phyloP scores from a whole-genome alignment of 2,888 invertebrate genomes.

The Ptilodon capucinus region DNA sequence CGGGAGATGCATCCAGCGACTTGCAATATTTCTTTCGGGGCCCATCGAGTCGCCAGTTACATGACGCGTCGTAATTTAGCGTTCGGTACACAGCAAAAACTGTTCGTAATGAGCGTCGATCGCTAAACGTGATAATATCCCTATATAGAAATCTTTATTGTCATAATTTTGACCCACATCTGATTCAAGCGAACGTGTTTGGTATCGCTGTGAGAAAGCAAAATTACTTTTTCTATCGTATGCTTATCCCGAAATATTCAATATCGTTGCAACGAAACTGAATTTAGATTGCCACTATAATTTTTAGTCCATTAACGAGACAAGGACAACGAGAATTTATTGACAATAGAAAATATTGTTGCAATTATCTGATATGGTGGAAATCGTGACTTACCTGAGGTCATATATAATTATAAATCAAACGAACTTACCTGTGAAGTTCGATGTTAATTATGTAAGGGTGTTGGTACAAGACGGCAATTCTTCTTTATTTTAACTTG shows the following conservation, averaged over 20 bases:
- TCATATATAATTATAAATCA: too few species aligned
- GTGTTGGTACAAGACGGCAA: too few species aligned
- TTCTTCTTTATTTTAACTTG: too few species aligned
- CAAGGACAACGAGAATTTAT: constrained; percentile 62
- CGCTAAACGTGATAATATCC: constrained; percentile 56
- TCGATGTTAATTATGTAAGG: too few species aligned
- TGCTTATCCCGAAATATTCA: constrained; percentile 10
- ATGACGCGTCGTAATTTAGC: constrained; percentile 65
- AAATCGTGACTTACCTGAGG: constrained; percentile 70
- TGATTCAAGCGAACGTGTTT: constrained; percentile 57
- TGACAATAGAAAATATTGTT: constrained; percentile 65
- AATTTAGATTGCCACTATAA: constrained; percentile 1
- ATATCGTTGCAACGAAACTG: constrained; percentile 15
- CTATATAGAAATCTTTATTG: constrained; percentile 58
- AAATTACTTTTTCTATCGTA: constrained; percentile 20
- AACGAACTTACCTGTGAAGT: too few species aligned
- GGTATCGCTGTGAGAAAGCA: constrained; percentile 51
- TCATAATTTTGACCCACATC: constrained; percentile 66
- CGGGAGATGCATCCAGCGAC: constrained; percentile 74
- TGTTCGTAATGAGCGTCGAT: constrained; percentile 57
- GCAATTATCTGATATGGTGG: constrained; percentile 67
- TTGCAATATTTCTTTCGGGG: constrained; percentile 74
- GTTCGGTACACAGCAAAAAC: constrained; percentile 55
- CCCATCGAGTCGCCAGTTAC: constrained; percentile 63
- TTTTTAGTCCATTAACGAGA: constrained; percentile 30